Base-by-base conservation (phyloP, 2,888 invertebrate species). In the Ochropacha duplaris region DNA sequence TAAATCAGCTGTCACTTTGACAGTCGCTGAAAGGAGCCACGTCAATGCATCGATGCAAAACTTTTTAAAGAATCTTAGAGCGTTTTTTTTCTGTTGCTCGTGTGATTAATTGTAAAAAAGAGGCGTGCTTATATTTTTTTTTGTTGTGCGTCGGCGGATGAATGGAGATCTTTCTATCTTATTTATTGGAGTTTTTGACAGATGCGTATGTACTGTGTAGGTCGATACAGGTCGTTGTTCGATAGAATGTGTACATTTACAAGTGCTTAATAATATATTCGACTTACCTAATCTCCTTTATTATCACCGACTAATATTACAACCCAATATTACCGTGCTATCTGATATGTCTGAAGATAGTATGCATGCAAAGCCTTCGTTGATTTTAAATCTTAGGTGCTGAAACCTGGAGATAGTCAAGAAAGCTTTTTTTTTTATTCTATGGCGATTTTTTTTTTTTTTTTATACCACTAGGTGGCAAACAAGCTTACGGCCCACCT, bases 1-100 rank as follows among this genome's bases (percentile, higher is more conserved):
- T 91, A 91, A 91, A 91, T 91, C 90, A 90, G 74, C 80, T 84
- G 90, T 89, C 90, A 89, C 73, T 87, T 84, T 88, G 90, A 88
- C 89, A 90, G 85, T 81, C 74, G 88, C 83, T 91, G 90, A 91
- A 90, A 90, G 85, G 83, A 87, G 83, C 82, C 74, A 74, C 86
- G 84, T 90, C 89, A 88, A 88, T 91, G 90, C 90, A 86, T 88
- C 84, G 89, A 84, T 88, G 89, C 90, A 86, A 84, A 86, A 87
- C 80, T 88, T 89, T 89, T 87, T 83, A 77, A 74, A 83, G 51
- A 82, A 76, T 84, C 83, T 83, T 79, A 75, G 71, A 76, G 72
- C 65, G 61, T 59, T 61, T 72, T 81, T 82, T 86, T 79, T 78
- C 73, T 71, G 64, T 74, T 66, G 64, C 63, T 63, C 64, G 65